These are phyloP conservation scores for Antennarius striatus DNA, from an alignment of 2,113 vertebrate genomes.

Conservation along the genomic window DNA sequence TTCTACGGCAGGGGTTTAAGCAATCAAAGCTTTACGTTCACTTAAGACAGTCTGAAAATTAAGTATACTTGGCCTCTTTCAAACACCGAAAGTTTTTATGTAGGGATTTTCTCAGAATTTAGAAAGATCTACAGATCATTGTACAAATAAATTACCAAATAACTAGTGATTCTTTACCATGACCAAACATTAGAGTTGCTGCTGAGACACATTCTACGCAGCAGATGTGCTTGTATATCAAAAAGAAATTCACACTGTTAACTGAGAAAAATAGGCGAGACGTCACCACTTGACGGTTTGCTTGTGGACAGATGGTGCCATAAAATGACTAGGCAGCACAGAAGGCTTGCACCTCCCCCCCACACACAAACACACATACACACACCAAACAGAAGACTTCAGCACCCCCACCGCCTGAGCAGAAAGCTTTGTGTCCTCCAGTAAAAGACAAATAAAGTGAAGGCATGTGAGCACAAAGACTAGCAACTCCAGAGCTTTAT, in stretches of 20 bases:
- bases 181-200: slow-evolving; percentile 52
- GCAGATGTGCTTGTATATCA: slow-evolving; percentile 67
- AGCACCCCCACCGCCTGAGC: slow-evolving; percentile 31
- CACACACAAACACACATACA: not conserved
- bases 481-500: slow-evolving; percentile 48
- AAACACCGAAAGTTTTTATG: not conserved
- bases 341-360: slow-evolving; percentile 41
- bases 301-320: slow-evolving; percentile 74
- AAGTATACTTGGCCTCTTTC: not conserved
- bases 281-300: slow-evolving; percentile 69
- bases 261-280: slow-evolving; percentile 58
- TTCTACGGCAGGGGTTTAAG: too few relatives aligned
- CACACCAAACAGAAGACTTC: slow-evolving; percentile 47
- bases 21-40: too few relatives aligned
- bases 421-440: slow-evolving; percentile 49
- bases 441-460: slow-evolving; percentile 68
- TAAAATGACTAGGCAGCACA: slow-evolving; percentile 74
- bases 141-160: slow-evolving; percentile 39
- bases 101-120: slow-evolving; percentile 24
- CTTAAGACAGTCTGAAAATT: too few relatives aligned
- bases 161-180: slow-evolving; percentile 36
- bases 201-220: slow-evolving; percentile 37
- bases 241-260: slow-evolving; percentile 53
- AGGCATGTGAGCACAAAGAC: slow-evolving; percentile 65
- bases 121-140: slow-evolving; percentile 3